Conservation (phyloP, 2,113 vertebrate genomes). For the Bubo bubo region DNA sequence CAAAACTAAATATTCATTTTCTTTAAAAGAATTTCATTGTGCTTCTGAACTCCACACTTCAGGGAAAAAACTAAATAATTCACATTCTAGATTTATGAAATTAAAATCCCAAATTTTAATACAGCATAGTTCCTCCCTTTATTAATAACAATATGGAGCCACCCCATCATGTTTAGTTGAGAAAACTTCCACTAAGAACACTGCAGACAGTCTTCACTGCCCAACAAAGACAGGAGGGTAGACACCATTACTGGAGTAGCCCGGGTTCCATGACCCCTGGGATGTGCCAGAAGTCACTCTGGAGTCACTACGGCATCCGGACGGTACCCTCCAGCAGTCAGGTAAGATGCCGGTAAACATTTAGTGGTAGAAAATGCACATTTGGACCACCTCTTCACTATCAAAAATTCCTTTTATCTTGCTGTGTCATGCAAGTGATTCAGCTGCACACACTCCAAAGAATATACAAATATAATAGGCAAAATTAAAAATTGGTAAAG, state of each 20-base stretch:
- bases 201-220: neutral
- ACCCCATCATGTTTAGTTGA: neutral
- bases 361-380: neutral
- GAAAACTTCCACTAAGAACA: neutral
- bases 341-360: neutral
- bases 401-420: neutral
- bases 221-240: neutral
- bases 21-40: neutral
- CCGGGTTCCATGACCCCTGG: neutral
- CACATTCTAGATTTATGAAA: neutral
- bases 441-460: neutral
- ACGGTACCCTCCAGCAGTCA: neutral
- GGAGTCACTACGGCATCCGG: neutral
- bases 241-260: neutral
- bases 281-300: neutral
- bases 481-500: neutral
- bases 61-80: neutral
- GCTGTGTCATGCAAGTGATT: neutral
- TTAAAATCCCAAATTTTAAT: neutral
- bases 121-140: neutral
- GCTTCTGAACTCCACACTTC: neutral
- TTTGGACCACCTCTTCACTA: neutral
- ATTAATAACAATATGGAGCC: neutral
- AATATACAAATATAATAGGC: neutral
- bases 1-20: neutral